phyloP scores from a whole-genome alignment of 2,888 invertebrate genomes.

The Agrochola macilenta region DNA sequence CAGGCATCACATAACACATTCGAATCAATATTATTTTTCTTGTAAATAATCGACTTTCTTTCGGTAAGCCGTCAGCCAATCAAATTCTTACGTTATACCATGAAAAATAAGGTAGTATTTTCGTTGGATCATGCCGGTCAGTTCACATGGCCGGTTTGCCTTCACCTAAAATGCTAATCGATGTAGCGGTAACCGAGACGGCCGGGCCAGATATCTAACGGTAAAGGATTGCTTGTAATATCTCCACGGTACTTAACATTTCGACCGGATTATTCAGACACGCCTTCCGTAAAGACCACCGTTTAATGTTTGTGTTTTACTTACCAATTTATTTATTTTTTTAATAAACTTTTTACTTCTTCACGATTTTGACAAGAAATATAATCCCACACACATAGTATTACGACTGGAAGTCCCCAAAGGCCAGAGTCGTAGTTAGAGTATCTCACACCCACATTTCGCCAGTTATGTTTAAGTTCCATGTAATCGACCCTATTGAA shows the following conservation, averaged over 20 bases:
- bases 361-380: neutral
- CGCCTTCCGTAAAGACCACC: slow-evolving; percentile 28
- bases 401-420: no score
- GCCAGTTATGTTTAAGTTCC: no score
- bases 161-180: slow-evolving; percentile 88
- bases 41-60: slow-evolving; percentile 65
- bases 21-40: slow-evolving; percentile 31
- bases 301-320: neutral
- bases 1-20: slow-evolving; percentile 42
- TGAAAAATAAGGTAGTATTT: slow-evolving; percentile 43
- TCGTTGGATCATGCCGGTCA: slow-evolving; percentile 29
- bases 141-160: slow-evolving; percentile 77
- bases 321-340: neutral
- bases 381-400: neutral
- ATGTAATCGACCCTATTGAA: no score
- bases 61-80: slow-evolving; percentile 15
- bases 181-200: slow-evolving; percentile 72
- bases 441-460: no score
- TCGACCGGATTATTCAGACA: slow-evolving; percentile 36
- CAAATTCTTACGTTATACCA: slow-evolving; percentile 9
- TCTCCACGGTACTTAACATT: slow-evolving; percentile 49
- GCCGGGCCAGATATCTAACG: slow-evolving; percentile 77
- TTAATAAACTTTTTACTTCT: no score
- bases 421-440: no score
- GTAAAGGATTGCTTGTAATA: slow-evolving; percentile 76